phyloP scores from a whole-genome alignment of 1,140 invertebrate genomes.

The Diuraphis noxia region DNA sequence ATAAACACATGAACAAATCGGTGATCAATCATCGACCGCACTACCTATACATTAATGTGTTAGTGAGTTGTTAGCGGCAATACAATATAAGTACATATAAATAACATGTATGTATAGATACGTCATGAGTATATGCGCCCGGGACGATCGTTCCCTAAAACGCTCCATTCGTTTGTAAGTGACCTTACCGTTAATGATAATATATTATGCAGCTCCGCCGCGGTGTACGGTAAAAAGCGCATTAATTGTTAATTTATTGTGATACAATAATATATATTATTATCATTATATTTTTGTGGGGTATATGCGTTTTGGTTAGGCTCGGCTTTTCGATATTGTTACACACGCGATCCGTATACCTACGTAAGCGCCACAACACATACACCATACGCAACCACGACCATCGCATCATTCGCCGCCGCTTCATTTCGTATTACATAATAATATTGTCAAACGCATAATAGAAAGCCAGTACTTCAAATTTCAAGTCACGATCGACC shows the following conservation, averaged over 20 bases:
- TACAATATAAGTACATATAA: neutral
- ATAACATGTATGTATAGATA: no score
- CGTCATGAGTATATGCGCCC: no score
- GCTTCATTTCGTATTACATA: slow-evolving; percentile 11
- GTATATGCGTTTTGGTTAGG: neutral
- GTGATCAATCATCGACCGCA: slow-evolving; percentile 27
- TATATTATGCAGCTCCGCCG: neutral
- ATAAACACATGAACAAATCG: slow-evolving; percentile 26
- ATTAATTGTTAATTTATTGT: slow-evolving; percentile 7
- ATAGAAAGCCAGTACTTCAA: slow-evolving; percentile 22
- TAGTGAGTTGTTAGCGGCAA: neutral
- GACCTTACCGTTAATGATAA: neutral
- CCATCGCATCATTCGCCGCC: neutral
- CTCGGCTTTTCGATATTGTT: neutral
- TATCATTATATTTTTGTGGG: neutral
- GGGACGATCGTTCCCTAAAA: neutral
- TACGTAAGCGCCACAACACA: neutral
- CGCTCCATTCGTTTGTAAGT: neutral
- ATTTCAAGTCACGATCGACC: slow-evolving; percentile 44
- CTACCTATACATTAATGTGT: neutral
- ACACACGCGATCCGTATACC: neutral
- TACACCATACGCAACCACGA: neutral
- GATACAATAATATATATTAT: neutral
- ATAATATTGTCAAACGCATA: slow-evolving; percentile 24
- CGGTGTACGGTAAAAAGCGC: neutral